Conservation (phyloP, 2,888 invertebrate genomes). For the Drosophila borborema region DNA sequence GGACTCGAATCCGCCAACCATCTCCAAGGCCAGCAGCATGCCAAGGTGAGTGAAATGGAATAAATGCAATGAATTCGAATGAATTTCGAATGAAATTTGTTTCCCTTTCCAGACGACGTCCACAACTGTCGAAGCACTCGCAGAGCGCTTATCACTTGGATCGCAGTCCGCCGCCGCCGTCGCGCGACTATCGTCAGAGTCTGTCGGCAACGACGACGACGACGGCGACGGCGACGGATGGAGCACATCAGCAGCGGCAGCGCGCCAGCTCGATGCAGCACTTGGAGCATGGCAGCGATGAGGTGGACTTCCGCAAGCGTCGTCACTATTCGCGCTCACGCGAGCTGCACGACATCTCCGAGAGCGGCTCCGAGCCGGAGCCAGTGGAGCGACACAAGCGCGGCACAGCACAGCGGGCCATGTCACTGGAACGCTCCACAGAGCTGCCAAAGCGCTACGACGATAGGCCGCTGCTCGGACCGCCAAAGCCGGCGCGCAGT, state of each 20-base stretch:
- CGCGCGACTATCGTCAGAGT: constrained; percentile 74
- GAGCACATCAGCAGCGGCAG: constrained; percentile 49
- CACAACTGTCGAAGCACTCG: constrained; percentile 82
- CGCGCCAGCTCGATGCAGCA: constrained; percentile 84
- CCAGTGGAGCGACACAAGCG: constrained; percentile 78
- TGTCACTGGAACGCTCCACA: constrained; percentile 68
- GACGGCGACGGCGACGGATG: neutral
- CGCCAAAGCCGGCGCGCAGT: constrained; percentile 85
- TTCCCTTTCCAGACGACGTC: constrained; percentile 67
- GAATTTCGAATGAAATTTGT: too few relatives aligned
- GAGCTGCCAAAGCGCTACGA: constrained; percentile 71
- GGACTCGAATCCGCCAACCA: constrained; percentile 89
- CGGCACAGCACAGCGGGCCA: constrained; percentile 60
- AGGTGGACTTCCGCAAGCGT: constrained; percentile 82
- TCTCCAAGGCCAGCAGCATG: constrained; percentile 83
- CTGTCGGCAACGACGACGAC: constrained; percentile 45
- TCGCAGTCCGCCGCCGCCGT: constrained; percentile 76
- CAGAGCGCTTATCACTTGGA: constrained; percentile 85
- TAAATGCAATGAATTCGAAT: too few relatives aligned
- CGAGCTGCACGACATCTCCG: constrained; percentile 85
- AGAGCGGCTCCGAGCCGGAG: constrained; percentile 85
- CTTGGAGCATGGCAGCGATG: constrained; percentile 82
- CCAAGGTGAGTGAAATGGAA: constrained; percentile 67
- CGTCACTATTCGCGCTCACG: constrained; percentile 85
- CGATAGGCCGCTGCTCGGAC: constrained; percentile 75